Evolutionary conservation across 1,140 invertebrate genomes (phyloP), one percentile per base, ranked within the genome.

Genomic region (Leptopilina clavipes): DNA sequence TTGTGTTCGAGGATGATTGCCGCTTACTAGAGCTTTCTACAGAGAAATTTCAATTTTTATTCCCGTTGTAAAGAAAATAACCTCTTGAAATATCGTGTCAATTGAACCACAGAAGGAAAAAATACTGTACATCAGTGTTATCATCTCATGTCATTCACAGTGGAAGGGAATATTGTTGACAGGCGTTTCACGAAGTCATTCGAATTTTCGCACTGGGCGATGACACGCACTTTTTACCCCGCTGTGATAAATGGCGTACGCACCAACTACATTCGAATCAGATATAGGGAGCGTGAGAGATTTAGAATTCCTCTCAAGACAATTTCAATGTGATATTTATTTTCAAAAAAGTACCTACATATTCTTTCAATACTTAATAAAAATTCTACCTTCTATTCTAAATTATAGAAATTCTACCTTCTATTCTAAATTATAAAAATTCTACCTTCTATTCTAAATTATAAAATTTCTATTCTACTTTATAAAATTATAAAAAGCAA

Each of bases 151-250:
- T 48, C 12, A 12, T 48, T n/a, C 12, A n/a, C 14, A 3, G n/a
- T n/a, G n/a, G 48, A 52, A 81, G 78, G 78, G 82, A 82, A 81
- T 79, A 87, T 85, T 81, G 85, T 89, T 87, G 87, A 88, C 86
- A 86, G 82, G 84, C 86, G 79, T 84, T 82, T 84, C 86, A 86
- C 86, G 84, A 83, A 89, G 86, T 87, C 85, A 89, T 88, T 81
- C 73, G 85, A 82, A 81, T 86, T 87, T 86, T 77, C 80, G 81
- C 83, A 82, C 71, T 71, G 73, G 77, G 74, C 78, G 82, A 87
- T 89, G 87, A 89, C 86, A 77, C 74, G 86, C 82, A 84, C 82
- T 86, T 87, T 89, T 88, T 86, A 82, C 86, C 84, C 83, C 40
- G 78, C 79, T 59, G 83, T 88, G 87, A 89, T 89, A 89, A 89